phyloP scores from a whole-genome alignment of 2,888 invertebrate species.

The Scrobipalpa atriplicella region DNA sequence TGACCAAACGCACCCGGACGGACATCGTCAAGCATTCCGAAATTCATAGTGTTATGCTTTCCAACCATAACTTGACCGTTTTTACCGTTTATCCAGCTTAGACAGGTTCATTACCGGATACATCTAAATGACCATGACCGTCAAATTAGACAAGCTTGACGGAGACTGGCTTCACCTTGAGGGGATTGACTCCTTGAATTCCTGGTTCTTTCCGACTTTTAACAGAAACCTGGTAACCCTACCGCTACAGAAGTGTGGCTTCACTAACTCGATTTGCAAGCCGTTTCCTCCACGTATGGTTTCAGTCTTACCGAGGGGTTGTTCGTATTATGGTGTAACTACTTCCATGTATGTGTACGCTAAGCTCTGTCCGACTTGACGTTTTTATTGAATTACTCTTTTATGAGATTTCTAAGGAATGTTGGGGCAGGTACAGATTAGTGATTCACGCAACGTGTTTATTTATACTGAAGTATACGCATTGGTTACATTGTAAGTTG shows the following conservation, averaged over 20 bases:
- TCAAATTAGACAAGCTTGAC: too few species aligned
- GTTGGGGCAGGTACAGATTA: neutral
- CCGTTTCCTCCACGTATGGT: slow-evolving; percentile 50
- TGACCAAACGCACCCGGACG: too few species aligned
- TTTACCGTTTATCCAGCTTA: too few species aligned
- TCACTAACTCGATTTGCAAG: slow-evolving; percentile 72
- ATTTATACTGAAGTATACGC: neutral
- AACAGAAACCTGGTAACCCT: slow-evolving; percentile 40
- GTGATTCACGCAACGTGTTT: neutral
- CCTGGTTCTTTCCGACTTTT: too few species aligned
- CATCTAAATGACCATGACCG: too few species aligned
- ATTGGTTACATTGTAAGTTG: too few species aligned
- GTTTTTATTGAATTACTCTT: slow-evolving; percentile 16
- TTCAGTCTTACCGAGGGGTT: slow-evolving; percentile 53
- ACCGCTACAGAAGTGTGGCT: slow-evolving; percentile 57
- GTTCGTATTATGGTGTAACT: slow-evolving; percentile 18
- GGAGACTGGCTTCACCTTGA: too few species aligned
- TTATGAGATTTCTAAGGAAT: slow-evolving; percentile 18
- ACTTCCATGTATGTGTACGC: slow-evolving; percentile 15
- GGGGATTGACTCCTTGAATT: too few species aligned
- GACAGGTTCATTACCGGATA: too few species aligned
- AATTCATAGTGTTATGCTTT: too few species aligned
- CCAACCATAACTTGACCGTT: too few species aligned
- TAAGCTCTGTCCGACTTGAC: slow-evolving; percentile 27
- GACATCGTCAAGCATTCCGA: too few species aligned